Conservation (phyloP, 1,140 invertebrate genomes). For the Diorhabda elongata region DNA sequence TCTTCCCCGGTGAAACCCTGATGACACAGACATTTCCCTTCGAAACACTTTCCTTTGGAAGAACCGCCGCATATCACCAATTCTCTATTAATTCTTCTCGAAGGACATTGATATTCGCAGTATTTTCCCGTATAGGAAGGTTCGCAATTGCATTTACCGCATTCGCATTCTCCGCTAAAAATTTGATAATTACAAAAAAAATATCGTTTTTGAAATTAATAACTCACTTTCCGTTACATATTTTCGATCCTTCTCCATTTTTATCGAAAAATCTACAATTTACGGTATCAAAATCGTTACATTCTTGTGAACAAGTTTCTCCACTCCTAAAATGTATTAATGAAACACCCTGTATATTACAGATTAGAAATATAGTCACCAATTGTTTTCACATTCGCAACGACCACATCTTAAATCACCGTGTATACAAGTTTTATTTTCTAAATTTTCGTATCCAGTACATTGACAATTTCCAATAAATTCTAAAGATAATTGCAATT, state of each 20-base stretch:
- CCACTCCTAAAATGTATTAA: slow-evolving; percentile 31
- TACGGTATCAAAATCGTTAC: slow-evolving; percentile 21
- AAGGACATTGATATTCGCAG: slow-evolving; percentile 36
- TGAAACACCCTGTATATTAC: background rate
- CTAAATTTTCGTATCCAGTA: slow-evolving; percentile 32
- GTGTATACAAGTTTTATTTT: slow-evolving; percentile 45
- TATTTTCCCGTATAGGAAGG: slow-evolving; percentile 26
- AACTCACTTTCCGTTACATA: slow-evolving; percentile 29
- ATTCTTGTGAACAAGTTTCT: slow-evolving; percentile 27
- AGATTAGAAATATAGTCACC: slow-evolving; percentile 43
- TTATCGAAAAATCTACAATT: slow-evolving; percentile 18
- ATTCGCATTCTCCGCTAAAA: slow-evolving; percentile 36
- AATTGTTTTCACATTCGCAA: slow-evolving; percentile 55
- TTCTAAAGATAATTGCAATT: slow-evolving; percentile 48
- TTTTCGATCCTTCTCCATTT: slow-evolving; percentile 14
- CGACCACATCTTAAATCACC: slow-evolving; percentile 55
- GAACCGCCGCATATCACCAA: slow-evolving; percentile 31
- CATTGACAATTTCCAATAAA: slow-evolving; percentile 51
- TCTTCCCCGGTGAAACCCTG: slow-evolving; percentile 26
- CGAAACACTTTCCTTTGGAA: slow-evolving; percentile 32
- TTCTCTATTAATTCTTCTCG: slow-evolving; percentile 8
- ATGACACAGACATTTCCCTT: slow-evolving; percentile 34
- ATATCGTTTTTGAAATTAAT: background rate
- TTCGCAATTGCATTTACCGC: slow-evolving; percentile 32
- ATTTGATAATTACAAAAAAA: background rate